Conservation (phyloP, 2,113 vertebrate genomes). For the Seriola quinqueradiata region DNA sequence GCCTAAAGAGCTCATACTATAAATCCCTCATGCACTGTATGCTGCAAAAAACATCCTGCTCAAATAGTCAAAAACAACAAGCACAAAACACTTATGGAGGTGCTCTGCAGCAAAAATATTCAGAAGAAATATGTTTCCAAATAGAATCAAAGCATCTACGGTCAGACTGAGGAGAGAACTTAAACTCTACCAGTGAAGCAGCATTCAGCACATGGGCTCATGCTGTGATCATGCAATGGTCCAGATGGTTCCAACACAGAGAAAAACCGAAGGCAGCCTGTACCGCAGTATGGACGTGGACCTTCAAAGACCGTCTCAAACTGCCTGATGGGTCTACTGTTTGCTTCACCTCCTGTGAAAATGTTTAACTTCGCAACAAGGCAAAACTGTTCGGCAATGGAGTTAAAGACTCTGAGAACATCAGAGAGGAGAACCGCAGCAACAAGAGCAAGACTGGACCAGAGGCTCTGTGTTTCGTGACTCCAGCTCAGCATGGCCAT, state of each 20-base stretch:
- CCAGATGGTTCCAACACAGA: constrained; percentile 71
- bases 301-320: constrained; percentile 57
- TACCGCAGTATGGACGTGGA: constrained; percentile 61
- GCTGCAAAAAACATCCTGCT: constrained; percentile 5
- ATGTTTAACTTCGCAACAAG: constrained; percentile 38
- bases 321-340: constrained; percentile 48
- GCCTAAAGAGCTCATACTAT: constrained; percentile 16
- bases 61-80: constrained; percentile 39
- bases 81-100: constrained; percentile 22
- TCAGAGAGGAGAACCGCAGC: neutral
- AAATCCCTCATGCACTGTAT: constrained; percentile 17
- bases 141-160: constrained; percentile 46
- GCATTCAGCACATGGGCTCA: constrained; percentile 51
- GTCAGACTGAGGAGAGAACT: constrained; percentile 39
- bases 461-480: constrained; percentile 45
- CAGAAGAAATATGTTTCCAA: constrained; percentile 31
- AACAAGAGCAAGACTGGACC: constrained; percentile 28
- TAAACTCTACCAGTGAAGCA: constrained; percentile 55
- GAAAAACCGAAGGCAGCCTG: constrained; percentile 58
- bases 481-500: constrained; percentile 50
- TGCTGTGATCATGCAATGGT: constrained; percentile 64
- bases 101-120: constrained; percentile 30
- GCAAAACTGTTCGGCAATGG: constrained; percentile 14
- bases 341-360: constrained; percentile 34
- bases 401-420: constrained; percentile 36